Conservation (phyloP, 92 coral and sea anemone species). For the Nematostella vectensis region DNA sequence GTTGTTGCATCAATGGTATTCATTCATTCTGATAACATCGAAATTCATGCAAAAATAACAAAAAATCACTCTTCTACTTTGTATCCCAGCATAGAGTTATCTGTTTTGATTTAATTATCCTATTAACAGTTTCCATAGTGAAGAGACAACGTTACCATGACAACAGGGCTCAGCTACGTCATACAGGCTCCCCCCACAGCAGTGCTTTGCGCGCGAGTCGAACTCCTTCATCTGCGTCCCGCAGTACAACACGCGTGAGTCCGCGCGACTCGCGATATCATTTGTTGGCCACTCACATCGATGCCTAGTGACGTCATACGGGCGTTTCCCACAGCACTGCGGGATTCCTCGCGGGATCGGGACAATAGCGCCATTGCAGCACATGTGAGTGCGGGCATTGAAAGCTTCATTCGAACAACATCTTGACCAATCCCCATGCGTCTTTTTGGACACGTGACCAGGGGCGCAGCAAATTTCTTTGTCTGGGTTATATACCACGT, state of each 20-base stretch:
- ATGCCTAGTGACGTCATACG: constrained; percentile 2
- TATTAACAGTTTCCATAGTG: no score
- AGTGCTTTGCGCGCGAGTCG: constrained; percentile 8
- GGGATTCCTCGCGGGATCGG: constrained; percentile 16
- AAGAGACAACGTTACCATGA: constrained; percentile 1
- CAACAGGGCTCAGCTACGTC: constrained; percentile 17
- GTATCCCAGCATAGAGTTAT: no score
- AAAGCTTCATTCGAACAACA: constrained; percentile 12
- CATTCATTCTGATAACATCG: no score
- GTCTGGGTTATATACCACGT: constrained; percentile 1
- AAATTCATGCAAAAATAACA: no score
- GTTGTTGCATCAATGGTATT: no score
- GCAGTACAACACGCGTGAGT: constrained; percentile 9
- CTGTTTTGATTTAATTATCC: no score
- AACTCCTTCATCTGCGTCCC: constrained; percentile 19
- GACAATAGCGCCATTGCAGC: constrained; percentile 12
- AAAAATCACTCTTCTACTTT: no score
- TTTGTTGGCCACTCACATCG: constrained; percentile 7
- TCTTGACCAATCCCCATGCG: background rate
- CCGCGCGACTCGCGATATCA: constrained; percentile 4
- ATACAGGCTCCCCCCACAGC: constrained; percentile 15
- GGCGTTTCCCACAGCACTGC: constrained; percentile 12
- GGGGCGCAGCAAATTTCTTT: constrained; percentile 10
- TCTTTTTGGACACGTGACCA: background rate
- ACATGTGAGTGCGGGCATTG: constrained; percentile 2